Evolutionary conservation across 2,888 invertebrate species (phyloP), one percentile per base, ranked within the genome.

Genomic region (Caenorhabditis sp.): DNA sequence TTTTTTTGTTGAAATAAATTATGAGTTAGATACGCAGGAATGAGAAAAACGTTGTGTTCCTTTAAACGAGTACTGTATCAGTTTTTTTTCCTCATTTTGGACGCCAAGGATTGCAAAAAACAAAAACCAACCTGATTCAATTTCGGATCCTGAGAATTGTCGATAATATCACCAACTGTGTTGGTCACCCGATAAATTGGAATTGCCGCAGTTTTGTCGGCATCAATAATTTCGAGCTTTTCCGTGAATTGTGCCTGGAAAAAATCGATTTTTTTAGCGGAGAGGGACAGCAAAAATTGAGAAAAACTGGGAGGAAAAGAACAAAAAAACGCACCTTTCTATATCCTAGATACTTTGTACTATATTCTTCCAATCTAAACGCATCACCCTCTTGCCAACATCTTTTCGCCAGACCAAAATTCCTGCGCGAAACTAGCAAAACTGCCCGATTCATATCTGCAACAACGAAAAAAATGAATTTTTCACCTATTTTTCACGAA

Each of bases 121-220:
- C n/a, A n/a, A n/a, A n/a, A n/a, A n/a, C n/a, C n/a, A n/a, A n/a
- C 83, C 71, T 87, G 72, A 51, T 78, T 68, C 55, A 86, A 85
- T 26, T 82, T 78, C 14, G 85, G 82, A 59, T 87, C 86, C 10
- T 83, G 79, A 1, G 58, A 27, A 50, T 75, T 63, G 58, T 85
- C 78, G 59, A 86, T 74, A 65, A 86, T 78, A 59, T 84, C 78
- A 26, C 86, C 86, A n/a, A 79, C 72, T 31, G 80, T 78, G 55
- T 86, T 79, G 1, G 84, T 86, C 19, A 83, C 84, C 24, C 86
- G 69, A 70, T 87, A 87, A 73, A 86, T 87, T 3, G 86, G 86
- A 57, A 86, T 66, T 6, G 85, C 83, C 1, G 78, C 69, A 19
- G 67, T 59, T 19, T 36, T 72, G 54, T 68, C 68, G 6, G 80